These are phyloP conservation scores for Gambusia holbrooki DNA, from an alignment of 2,113 vertebrate genomes.

Conservation along the genomic window DNA sequence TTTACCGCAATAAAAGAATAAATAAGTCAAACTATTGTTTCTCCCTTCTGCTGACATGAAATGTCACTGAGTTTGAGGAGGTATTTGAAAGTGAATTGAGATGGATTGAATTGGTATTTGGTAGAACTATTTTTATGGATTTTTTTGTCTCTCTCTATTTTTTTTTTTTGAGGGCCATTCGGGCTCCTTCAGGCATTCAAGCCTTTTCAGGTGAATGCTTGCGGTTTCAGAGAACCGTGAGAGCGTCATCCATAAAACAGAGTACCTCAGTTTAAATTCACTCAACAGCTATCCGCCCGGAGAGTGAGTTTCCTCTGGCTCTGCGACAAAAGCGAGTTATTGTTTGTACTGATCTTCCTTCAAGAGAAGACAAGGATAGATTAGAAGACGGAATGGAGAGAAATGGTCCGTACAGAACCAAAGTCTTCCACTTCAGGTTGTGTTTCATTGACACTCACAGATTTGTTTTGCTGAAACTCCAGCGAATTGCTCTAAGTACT, in stretches of 20 bases:
- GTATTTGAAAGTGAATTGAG: constrained; percentile 31
- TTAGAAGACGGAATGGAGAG: neutral
- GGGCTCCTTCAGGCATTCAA: neutral
- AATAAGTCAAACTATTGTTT: neutral
- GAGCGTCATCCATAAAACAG: constrained; percentile 23
- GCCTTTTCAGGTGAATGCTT: constrained; percentile 18
- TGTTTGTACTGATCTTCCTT: neutral
- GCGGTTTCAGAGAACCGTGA: constrained; percentile 21
- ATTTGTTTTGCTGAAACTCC: constrained; percentile 4
- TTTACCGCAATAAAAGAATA: neutral
- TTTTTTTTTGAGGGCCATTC: neutral
- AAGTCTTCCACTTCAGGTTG: neutral
- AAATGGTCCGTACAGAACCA: neutral
- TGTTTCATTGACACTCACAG: neutral
- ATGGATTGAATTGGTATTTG: constrained; percentile 14
- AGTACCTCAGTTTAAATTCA: constrained; percentile 20
- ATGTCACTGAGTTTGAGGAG: constrained; percentile 36
- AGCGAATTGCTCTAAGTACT: neutral
- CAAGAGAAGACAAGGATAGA: neutral
- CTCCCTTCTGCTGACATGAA: constrained; percentile 18
- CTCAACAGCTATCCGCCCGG: neutral
- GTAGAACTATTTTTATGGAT: constrained; percentile 17
- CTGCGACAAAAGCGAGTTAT: constrained; percentile 1
- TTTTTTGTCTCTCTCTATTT: constrained; percentile 7
- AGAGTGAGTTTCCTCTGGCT: neutral